These are phyloP conservation scores for Lepus timidus DNA, from an alignment of 2,113 vertebrate genomes.

Conservation along the genomic window DNA sequence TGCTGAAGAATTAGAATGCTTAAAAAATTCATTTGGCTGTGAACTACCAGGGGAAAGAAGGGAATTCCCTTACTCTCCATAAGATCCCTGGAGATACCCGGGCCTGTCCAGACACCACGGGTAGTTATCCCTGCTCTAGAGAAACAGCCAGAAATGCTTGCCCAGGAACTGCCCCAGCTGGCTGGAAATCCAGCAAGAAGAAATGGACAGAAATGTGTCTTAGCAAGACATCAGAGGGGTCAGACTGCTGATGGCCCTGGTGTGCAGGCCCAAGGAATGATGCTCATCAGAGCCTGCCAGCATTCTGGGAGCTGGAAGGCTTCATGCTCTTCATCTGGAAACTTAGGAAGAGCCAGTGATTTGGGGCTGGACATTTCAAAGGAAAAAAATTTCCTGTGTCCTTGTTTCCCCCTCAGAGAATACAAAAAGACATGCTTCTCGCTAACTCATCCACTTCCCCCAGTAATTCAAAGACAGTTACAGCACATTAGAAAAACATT, in stretches of 20 bases:
- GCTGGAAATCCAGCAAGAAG: neutral
- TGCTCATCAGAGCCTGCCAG: neutral
- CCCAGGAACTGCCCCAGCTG: neutral
- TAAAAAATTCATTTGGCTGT: neutral
- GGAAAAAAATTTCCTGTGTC: conserved; percentile 51
- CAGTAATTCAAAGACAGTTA: neutral
- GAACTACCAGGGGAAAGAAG: neutral
- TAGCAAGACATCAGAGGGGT: neutral
- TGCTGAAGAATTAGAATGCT: neutral
- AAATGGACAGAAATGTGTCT: neutral
- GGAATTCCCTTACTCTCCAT: neutral
- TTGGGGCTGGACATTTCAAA: neutral
- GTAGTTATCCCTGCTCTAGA: neutral
- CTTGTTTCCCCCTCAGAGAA: conserved; percentile 27
- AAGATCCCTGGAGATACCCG: neutral
- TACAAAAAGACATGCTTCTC: neutral
- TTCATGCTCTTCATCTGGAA: conserved; percentile 9
- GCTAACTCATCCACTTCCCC: neutral
- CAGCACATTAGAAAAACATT: neutral
- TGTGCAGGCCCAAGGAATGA: neutral
- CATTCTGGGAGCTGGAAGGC: neutral
- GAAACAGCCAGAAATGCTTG: conserved; percentile 29
- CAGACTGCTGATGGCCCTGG: neutral
- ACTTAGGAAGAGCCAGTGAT: conserved; percentile 49
- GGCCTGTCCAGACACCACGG: neutral